phyloP scores from a whole-genome alignment of 2,888 invertebrate genomes.

The Ethmia dodecea region DNA sequence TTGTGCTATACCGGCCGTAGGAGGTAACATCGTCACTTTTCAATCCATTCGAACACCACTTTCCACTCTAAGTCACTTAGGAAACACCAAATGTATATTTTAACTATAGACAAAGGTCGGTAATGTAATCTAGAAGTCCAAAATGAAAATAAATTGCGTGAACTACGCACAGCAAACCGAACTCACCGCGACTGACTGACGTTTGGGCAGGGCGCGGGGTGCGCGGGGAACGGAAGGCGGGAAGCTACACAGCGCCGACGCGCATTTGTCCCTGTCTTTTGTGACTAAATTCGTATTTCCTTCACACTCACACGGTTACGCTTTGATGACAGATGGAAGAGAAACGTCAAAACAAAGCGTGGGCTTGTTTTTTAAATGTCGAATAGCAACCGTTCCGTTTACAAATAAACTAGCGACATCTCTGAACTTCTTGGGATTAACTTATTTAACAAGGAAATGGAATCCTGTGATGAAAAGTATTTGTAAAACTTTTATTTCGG shows the following conservation, averaged over 20 bases:
- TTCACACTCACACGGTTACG: constrained; percentile 43
- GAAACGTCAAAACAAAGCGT: constrained; percentile 73
- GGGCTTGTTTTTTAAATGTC: constrained; percentile 55
- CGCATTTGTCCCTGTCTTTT: constrained; percentile 45
- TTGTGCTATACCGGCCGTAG: constrained; percentile 69
- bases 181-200: constrained; percentile 65
- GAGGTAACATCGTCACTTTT: constrained; percentile 68
- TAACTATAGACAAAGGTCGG: background rate
- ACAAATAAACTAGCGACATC: constrained; percentile 36
- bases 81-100: constrained; percentile 14
- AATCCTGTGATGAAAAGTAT: too few species aligned
- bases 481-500: constrained; percentile 2
- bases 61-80: constrained; percentile 38
- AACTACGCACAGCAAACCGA: constrained; percentile 59
- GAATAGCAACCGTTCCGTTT: constrained; percentile 41
- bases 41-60: constrained; percentile 59
- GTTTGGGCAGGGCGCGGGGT: constrained; percentile 21
- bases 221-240: constrained; percentile 39
- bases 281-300: constrained; percentile 21
- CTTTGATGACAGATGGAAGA: constrained; percentile 54
- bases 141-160: constrained; percentile 43
- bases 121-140: constrained; percentile 25
- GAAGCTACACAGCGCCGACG: constrained; percentile 68
- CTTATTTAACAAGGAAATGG: too few species aligned
- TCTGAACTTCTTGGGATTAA: constrained; percentile 22